Conservation (phyloP, 2,113 vertebrate species). For the Agapornis roseicollis region DNA sequence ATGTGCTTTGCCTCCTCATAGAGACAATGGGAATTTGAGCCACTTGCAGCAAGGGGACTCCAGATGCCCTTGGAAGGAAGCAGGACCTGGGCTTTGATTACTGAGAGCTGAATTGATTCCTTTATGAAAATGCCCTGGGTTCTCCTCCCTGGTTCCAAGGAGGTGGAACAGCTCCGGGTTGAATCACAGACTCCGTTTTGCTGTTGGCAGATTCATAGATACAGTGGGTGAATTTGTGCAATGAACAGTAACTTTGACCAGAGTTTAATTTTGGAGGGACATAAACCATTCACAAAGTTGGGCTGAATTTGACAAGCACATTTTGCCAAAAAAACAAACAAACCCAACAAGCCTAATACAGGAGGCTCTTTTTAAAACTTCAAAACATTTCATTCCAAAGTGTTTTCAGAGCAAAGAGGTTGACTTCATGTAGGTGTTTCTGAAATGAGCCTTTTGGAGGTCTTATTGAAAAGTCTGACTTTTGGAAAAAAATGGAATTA, state of each 20-base stretch:
- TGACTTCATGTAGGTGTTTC: conserved; percentile 58
- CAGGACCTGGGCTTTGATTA: neutral
- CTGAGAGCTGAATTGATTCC: neutral
- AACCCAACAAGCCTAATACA: conserved; percentile 52
- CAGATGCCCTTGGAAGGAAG: conserved; percentile 2
- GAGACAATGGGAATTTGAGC: conserved; percentile 18
- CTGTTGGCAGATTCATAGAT: neutral
- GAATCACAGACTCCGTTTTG: neutral
- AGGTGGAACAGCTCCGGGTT: neutral
- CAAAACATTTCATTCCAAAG: conserved; percentile 58
- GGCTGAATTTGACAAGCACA: conserved; percentile 26
- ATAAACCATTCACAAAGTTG: conserved; percentile 26
- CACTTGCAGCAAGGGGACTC: neutral
- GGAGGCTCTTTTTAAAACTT: conserved; percentile 62
- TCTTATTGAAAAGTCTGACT: conserved; percentile 46
- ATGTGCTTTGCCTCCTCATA: neutral
- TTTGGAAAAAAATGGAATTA: neutral
- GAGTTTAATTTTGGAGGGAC: conserved; percentile 28
- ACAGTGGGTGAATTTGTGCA: neutral
- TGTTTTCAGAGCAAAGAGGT: conserved; percentile 63
- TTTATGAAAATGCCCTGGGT: neutral
- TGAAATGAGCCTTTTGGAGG: conserved; percentile 65
- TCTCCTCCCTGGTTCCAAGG: conserved; percentile 8
- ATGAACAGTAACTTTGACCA: neutral
- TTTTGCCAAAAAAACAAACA: conserved; percentile 56